These are phyloP conservation scores for Stenodema calcarata DNA, from an alignment of 2,888 invertebrate genomes.

Conservation along the genomic window DNA sequence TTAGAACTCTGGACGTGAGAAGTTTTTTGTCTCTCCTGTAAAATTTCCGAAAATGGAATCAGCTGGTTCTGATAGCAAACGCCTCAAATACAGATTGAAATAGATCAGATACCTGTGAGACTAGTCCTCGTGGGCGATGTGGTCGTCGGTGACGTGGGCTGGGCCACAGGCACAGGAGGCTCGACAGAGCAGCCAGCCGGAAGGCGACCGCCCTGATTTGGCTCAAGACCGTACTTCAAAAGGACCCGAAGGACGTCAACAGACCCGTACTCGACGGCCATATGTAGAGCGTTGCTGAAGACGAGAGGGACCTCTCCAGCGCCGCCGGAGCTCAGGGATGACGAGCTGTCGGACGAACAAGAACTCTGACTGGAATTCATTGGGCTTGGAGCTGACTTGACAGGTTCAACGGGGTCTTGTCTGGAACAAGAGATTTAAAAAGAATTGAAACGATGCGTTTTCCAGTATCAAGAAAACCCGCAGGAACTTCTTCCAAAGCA, in stretches of 20 bases:
- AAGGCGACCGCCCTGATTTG: conserved; percentile 65
- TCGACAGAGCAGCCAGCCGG: conserved; percentile 45
- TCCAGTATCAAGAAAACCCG: background rate
- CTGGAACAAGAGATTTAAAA: conserved; percentile 13
- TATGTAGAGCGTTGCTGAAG: conserved; percentile 66
- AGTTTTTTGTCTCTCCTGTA: too few species aligned
- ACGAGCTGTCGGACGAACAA: conserved; percentile 44
- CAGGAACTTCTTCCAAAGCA: too few species aligned
- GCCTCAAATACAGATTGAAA: too few species aligned
- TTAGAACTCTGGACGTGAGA: too few species aligned
- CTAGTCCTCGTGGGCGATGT: conserved; percentile 50
- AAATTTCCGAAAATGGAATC: too few species aligned
- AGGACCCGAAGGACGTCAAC: conserved; percentile 65
- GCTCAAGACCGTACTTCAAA: conserved; percentile 65
- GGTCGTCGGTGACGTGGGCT: conserved; percentile 46
- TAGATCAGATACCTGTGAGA: conserved; percentile 22
- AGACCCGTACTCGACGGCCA: conserved; percentile 67
- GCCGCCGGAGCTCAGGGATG: conserved; percentile 54
- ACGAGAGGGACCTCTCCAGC: conserved; percentile 59
- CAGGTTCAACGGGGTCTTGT: conserved; percentile 27
- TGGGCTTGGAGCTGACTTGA: background rate
- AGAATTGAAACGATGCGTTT: background rate
- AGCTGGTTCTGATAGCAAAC: too few species aligned
- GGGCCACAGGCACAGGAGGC: conserved; percentile 23
- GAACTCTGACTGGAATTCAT: conserved; percentile 29